Percentiles rank a stretch among this genome's conserved stretches.
Evolutionary conservation across 1,140 invertebrate genomes (phyloP).

Genomic region (Calosoma granatense): DNA sequence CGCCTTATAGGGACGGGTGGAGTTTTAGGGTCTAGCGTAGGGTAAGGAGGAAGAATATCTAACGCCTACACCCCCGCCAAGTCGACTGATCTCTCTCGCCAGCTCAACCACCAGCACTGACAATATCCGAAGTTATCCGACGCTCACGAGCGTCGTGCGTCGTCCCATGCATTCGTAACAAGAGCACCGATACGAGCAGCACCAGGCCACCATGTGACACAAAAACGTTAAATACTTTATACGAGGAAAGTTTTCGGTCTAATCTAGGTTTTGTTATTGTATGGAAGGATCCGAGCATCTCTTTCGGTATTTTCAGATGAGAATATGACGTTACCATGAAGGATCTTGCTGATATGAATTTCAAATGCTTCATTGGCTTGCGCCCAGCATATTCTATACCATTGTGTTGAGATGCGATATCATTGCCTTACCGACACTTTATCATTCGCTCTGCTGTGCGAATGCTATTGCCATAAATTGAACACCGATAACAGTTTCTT

Average conservation of each 20-base stretch:
- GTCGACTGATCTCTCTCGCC: not conserved
- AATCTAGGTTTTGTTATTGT: constrained; percentile 7
- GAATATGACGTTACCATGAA: not conserved
- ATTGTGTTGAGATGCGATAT: not conserved
- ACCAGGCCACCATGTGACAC: constrained; percentile 4
- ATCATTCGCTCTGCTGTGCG: not conserved
- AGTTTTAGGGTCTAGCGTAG: too few species aligned
- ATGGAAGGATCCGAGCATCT: not conserved
- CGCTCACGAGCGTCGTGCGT: not conserved
- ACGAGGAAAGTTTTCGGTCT: constrained; percentile 4
- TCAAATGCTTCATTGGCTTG: constrained; percentile 2
- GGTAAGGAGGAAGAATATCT: too few species aligned
- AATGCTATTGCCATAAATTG: not conserved
- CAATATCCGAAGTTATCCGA: constrained; percentile 3
- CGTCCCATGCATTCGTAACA: constrained; percentile 1
- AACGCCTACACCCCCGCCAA: too few species aligned
- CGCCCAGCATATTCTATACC: not conserved
- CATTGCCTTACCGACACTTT: not conserved
- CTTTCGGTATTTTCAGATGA: not conserved
- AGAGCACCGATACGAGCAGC: not conserved
- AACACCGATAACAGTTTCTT: too few species aligned
- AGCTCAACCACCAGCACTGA: not conserved
- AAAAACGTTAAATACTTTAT: constrained; percentile 5
- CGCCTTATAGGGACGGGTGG: too few species aligned
- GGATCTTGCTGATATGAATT: not conserved